These are phyloP conservation scores for Monoplex corrugatus DNA, from an alignment of 2,888 invertebrate genomes.

Conservation along the genomic window DNA sequence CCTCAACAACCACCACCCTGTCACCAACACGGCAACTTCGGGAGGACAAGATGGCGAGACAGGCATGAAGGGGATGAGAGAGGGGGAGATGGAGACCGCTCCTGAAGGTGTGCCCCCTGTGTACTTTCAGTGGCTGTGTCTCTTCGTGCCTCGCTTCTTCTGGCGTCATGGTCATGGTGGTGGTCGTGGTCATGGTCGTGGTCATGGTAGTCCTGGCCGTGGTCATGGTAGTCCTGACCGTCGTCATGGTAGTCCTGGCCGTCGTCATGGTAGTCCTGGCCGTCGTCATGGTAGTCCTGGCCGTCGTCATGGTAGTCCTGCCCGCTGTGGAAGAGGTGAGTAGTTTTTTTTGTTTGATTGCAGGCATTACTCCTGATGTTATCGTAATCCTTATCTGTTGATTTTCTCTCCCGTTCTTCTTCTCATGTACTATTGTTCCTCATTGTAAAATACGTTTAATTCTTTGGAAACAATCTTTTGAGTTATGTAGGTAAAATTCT, in stretches of 20 bases:
- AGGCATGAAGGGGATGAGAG: not conserved
- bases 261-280: no score
- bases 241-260: no score
- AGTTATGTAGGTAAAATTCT: no score
- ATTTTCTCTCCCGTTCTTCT: no score
- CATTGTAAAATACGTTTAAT: no score
- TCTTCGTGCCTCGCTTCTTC: constrained; percentile 26
- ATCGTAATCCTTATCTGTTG: no score
- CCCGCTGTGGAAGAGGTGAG: not conserved
- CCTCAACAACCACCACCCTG: not conserved
- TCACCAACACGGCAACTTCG: not conserved
- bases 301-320: not conserved
- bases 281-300: no score
- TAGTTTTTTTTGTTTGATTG: no score
- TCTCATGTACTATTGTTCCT: no score
- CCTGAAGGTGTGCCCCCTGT: constrained; percentile 40
- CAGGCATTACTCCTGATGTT: no score
- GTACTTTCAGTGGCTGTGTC: constrained; percentile 37
- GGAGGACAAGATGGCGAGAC: not conserved
- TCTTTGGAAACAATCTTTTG: no score
- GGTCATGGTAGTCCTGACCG: no score
- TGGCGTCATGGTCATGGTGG: not conserved
- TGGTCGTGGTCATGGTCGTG: not conserved
- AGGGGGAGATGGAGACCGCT: not conserved
- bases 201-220: not conserved